phyloP scores from a whole-genome alignment of 2,797 vertebrate genomes.

The Parauchenoglanis punctatus region DNA sequence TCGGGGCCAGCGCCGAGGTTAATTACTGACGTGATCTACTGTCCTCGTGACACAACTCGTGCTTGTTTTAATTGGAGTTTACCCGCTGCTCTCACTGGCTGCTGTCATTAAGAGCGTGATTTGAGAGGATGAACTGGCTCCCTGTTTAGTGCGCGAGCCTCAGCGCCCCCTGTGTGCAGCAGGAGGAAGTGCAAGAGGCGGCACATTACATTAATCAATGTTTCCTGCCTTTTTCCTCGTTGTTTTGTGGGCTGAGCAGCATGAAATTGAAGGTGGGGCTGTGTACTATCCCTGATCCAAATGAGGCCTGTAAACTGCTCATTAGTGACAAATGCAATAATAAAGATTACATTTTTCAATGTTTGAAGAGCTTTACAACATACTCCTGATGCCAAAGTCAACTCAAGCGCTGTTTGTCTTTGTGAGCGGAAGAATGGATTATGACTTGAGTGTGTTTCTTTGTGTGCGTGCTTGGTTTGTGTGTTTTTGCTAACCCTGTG shows the following conservation, averaged over 20 bases:
- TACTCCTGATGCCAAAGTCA: slow-evolving; percentile 40
- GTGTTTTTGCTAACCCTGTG: neutral
- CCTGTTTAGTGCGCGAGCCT: neutral
- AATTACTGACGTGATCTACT: slow-evolving; percentile 85
- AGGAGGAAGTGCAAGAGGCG: slow-evolving; percentile 51
- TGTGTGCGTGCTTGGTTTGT: slow-evolving; percentile 3
- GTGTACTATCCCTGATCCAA: slow-evolving; percentile 63
- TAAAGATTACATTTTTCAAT: slow-evolving; percentile 72
- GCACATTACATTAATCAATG: slow-evolving; percentile 68
- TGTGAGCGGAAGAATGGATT: slow-evolving; percentile 31
- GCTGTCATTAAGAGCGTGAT: slow-evolving; percentile 67
- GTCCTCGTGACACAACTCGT: slow-evolving; percentile 75
- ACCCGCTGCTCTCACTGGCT: slow-evolving; percentile 70
- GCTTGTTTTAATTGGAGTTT: slow-evolving; percentile 79
- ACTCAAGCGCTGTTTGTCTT: slow-evolving; percentile 34
- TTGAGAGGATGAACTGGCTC: slow-evolving; percentile 10
- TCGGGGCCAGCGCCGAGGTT: slow-evolving; percentile 77
- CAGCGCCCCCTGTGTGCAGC: slow-evolving; percentile 66
- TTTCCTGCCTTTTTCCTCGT: slow-evolving; percentile 74
- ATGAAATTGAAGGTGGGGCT: slow-evolving; percentile 80
- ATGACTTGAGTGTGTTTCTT: neutral
- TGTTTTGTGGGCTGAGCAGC: slow-evolving; percentile 75
- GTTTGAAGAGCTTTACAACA: slow-evolving; percentile 53
- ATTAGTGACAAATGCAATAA: slow-evolving; percentile 71
- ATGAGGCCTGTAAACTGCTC: slow-evolving; percentile 76